Base-by-base conservation (phyloP, 2,888 invertebrate species). In the Disparrhopalites patrizii region DNA sequence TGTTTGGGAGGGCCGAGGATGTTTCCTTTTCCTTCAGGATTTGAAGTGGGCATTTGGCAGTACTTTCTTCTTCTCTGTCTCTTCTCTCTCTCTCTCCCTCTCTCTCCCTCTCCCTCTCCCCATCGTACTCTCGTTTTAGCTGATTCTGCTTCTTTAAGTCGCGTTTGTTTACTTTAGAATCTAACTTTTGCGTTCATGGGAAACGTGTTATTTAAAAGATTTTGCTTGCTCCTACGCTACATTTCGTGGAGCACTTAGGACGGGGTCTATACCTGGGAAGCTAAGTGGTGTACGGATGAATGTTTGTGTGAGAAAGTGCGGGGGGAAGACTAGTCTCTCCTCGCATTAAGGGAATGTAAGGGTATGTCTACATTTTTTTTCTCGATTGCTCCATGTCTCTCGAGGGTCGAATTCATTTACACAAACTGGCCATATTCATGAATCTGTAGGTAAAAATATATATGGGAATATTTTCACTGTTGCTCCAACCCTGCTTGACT, bases 371-470 rank as follows among this genome's bases (percentile, higher is more conserved):
- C 23, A 58, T 28, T 58, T 47, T 57, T 40, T 47, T 31, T 36
- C 20, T 57, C 27, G 30, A 31, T 27, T 15, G 13, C 27, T 36
- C 25, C 57, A 38, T 57, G 25, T 58, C 58, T 58, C 58, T 58
- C 58, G 58, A 58, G 58, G 58, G 58, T 58, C 43, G 56, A 58
- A 58, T 58, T 58, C 43, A 58, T 58, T 43, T 58, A 43, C 43
- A 27, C 25, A 25, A 30, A 43, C 58, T 58, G 15, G 28, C 43
- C 43, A 40, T 55, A 28, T 27, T 40, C 38, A 27, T 40, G 40
- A 23, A 56, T 55, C 31, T 55, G 31, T 33, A 31, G 54, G 15
- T 55, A 31, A 55, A 31, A 31, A 5, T 23, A 31, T 33, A 55
- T 52, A 52, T 52, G 30, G n/a, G 28, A 55, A 55, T 28, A 55